Evolutionary conservation across 2,888 invertebrate genomes (phyloP).

Genomic region (Pseudanteris insignis): DNA sequence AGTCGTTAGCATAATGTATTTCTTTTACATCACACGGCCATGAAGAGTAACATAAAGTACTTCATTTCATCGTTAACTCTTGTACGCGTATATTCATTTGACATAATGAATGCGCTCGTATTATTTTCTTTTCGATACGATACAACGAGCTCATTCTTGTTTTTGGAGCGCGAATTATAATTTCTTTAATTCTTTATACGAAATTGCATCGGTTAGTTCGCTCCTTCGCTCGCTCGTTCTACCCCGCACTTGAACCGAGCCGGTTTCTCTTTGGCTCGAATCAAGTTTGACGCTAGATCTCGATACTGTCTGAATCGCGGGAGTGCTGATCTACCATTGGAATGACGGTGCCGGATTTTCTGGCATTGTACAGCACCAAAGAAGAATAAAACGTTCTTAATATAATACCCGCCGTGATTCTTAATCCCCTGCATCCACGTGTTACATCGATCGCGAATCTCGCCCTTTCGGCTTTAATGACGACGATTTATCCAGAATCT

Average conservation of each 20-base stretch:
- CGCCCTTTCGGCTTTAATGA: constrained; percentile 31
- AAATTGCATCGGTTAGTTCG: too few relatives aligned
- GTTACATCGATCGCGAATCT: constrained; percentile 34
- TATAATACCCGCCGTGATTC: constrained; percentile 29
- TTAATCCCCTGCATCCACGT: constrained; percentile 38
- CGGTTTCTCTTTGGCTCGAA: constrained; percentile 52
- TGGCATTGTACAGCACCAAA: constrained; percentile 42
- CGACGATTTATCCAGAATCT: constrained; percentile 24
- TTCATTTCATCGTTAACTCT: too few relatives aligned
- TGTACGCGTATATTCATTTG: too few relatives aligned
- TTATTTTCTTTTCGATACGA: neutral
- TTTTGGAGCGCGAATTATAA: constrained; percentile 25
- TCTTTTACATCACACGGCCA: too few relatives aligned
- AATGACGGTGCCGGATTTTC: constrained; percentile 59
- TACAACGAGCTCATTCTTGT: constrained; percentile 12
- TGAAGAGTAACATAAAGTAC: too few relatives aligned
- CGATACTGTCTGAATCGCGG: constrained; percentile 58
- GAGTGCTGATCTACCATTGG: constrained; percentile 52
- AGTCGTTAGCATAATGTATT: too few relatives aligned
- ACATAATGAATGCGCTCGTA: too few relatives aligned
- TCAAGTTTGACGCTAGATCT: constrained; percentile 64
- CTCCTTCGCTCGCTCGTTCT: constrained; percentile 20
- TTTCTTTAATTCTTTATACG: constrained; percentile 29
- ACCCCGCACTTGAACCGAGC: constrained; percentile 27
- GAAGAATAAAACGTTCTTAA: constrained; percentile 40